These are phyloP conservation scores for Tribolium madens DNA, from an alignment of 1,140 invertebrate species.

Conservation along the genomic window DNA sequence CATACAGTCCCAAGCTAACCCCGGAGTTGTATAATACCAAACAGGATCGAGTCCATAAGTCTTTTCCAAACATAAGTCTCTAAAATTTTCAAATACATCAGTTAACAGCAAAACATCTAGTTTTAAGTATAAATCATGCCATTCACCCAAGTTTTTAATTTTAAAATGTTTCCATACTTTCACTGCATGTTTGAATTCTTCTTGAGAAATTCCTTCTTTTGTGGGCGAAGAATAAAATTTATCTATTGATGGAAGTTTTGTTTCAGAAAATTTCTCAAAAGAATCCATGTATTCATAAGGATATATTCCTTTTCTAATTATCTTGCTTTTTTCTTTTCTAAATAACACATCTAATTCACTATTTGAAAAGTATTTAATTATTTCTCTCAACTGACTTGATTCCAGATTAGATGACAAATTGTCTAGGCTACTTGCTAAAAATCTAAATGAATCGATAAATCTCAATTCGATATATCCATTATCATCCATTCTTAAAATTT, in stretches of 20 bases:
- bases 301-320: conserved; percentile 23
- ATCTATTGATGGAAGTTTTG: conserved; percentile 1
- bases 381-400: conserved; percentile 31
- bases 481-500: no score
- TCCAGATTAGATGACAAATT: no score
- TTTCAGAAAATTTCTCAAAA: conserved; percentile 2
- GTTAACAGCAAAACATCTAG: not conserved
- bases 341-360: conserved; percentile 40
- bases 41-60: conserved; percentile 32
- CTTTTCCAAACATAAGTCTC: conserved; percentile 23
- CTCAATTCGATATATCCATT: no score
- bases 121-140: not conserved
- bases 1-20: conserved; percentile 41
- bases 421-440: no score
- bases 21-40: conserved; percentile 40
- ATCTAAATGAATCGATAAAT: no score
- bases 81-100: conserved; percentile 47
- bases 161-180: conserved; percentile 11
- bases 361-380: conserved; percentile 45
- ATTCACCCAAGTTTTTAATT: not conserved
- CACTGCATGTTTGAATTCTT: conserved; percentile 7
- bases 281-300: not conserved
- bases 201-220: conserved; percentile 7
- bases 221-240: conserved; percentile 13
- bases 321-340: conserved; percentile 37